Percentiles rank a stretch among this genome's conserved stretches.
Conservation (phyloP, 1,140 invertebrate species). For the Heliconius nattereri region DNA sequence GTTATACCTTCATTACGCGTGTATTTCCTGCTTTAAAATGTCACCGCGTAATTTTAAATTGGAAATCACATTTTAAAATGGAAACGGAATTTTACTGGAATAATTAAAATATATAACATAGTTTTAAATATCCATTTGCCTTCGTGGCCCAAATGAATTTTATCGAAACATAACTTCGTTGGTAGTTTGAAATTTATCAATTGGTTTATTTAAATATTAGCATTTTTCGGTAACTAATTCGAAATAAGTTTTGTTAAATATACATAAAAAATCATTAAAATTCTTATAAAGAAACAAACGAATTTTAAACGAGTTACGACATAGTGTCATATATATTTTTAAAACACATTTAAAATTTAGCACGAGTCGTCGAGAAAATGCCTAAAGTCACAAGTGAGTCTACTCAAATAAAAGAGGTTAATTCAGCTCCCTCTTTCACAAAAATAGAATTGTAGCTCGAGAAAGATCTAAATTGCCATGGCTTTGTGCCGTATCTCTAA, state of each 20-base stretch:
- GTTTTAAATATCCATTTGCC: not conserved
- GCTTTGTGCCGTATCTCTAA: conserved; percentile 3
- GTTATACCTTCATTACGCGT: not conserved
- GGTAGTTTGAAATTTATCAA: too few species aligned
- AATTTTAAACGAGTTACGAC: too few species aligned
- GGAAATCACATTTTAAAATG: not conserved
- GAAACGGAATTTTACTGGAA: not conserved
- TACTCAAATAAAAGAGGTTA: conserved; percentile 7
- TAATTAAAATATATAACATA: not conserved
- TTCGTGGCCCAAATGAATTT: too few species aligned
- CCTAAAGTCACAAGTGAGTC: not conserved
- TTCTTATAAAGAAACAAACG: too few species aligned
- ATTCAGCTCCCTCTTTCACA: conserved; percentile 2
- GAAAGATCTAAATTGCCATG: not conserved
- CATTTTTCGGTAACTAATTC: too few species aligned
- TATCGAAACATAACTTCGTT: too few species aligned
- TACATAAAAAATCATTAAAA: too few species aligned
- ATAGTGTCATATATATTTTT: not conserved
- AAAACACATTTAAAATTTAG: not conserved
- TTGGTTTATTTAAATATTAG: too few species aligned
- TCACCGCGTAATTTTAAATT: too few species aligned
- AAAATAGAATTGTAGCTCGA: conserved; percentile 1
- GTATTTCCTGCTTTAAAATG: conserved; percentile 8
- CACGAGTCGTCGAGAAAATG: not conserved
- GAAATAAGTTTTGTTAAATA: too few species aligned